These are phyloP conservation scores for Notamacropus eugenii DNA, from an alignment of 2,797 vertebrate genomes.

Conservation along the genomic window DNA sequence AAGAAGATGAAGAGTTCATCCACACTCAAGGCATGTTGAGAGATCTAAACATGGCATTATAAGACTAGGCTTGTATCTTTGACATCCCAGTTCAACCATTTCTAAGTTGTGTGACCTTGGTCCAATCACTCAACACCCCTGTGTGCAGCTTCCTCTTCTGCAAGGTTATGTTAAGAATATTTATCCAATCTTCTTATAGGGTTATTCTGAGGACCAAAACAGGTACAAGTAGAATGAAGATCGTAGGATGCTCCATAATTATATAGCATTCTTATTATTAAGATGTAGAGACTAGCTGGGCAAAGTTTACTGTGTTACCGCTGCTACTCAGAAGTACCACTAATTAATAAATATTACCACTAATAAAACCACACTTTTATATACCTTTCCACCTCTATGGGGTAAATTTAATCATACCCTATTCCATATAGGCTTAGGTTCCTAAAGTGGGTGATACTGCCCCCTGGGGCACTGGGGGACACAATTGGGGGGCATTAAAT, in stretches of 20 bases:
- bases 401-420: background rate
- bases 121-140: background rate
- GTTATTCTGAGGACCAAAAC: background rate
- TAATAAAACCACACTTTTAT: background rate
- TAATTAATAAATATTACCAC: too few species aligned
- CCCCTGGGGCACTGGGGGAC: too few species aligned
- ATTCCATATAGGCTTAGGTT: background rate
- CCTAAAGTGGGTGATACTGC: too few species aligned
- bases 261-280: background rate
- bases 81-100: background rate
- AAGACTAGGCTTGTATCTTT: background rate
- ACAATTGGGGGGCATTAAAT: too few species aligned
- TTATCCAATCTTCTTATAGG: background rate
- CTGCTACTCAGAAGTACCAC: background rate
- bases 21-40: background rate
- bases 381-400: background rate
- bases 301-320: background rate
- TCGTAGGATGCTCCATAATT: background rate
- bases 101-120: background rate
- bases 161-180: background rate
- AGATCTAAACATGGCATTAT: background rate
- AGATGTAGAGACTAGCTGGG: background rate
- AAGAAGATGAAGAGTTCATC: background rate
- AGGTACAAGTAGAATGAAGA: background rate
- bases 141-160: background rate